These are phyloP conservation scores for Incurvaria masculella DNA, from an alignment of 2,888 invertebrate genomes.

Conservation along the genomic window DNA sequence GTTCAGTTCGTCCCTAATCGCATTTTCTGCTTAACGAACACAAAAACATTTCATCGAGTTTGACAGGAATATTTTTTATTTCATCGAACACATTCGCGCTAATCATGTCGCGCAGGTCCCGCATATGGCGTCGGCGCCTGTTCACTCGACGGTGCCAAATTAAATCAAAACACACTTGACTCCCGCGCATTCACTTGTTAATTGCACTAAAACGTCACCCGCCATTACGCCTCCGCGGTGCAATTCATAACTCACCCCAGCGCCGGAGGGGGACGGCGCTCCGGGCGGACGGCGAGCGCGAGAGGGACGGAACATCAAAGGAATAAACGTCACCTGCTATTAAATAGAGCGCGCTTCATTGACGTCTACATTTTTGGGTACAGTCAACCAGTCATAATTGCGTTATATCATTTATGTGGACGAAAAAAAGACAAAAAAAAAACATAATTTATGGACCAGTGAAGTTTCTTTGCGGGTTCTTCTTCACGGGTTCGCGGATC, in stretches of 20 bases:
- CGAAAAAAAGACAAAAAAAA: too few species aligned
- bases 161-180: conserved; percentile 17
- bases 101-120: conserved; percentile 1
- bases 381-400: conserved; percentile 27
- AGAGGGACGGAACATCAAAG: background rate
- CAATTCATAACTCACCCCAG: background rate
- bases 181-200: conserved; percentile 1
- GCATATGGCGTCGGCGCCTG: conserved; percentile 18
- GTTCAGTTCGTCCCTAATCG: too few species aligned
- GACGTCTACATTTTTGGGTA: conserved; percentile 19
- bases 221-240: background rate
- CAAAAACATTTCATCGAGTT: background rate
- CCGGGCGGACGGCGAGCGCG: background rate
- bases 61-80: background rate
- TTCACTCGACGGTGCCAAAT: conserved; percentile 11
- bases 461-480: too few species aligned
- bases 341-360: conserved; percentile 47
- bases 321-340: conserved; percentile 42
- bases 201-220: background rate
- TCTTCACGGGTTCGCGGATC: too few species aligned
- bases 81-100: background rate
- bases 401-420: too few species aligned
- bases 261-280: background rate
- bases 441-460: too few species aligned
- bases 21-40: too few species aligned